Conservation (phyloP, 2,888 invertebrate genomes). For the Drosophila meridionalis region DNA sequence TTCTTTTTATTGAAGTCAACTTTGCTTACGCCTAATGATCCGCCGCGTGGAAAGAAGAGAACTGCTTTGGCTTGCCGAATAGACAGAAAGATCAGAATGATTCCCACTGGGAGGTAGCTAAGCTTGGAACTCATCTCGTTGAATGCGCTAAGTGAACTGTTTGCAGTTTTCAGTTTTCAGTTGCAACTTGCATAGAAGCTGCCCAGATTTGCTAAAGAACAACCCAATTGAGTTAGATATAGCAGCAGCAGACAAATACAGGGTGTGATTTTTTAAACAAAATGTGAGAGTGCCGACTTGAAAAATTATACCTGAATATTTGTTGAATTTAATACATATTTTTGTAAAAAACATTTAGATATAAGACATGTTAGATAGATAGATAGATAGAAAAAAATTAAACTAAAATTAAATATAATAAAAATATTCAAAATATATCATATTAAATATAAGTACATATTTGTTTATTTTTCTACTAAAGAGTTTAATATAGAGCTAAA, state of each 20-base stretch:
- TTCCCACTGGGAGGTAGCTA: conserved; percentile 9
- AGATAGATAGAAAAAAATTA: too few species aligned
- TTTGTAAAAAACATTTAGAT: too few species aligned
- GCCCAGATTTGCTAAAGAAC: conserved; percentile 8
- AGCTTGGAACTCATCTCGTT: conserved; percentile 53
- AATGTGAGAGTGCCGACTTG: not conserved
- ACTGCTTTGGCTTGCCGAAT: conserved; percentile 22
- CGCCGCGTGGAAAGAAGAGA: conserved; percentile 76
- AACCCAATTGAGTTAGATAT: not conserved
- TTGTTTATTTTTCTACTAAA: too few species aligned
- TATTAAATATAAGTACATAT: too few species aligned
- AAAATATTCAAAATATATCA: too few species aligned
- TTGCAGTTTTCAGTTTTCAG: conserved; percentile 18
- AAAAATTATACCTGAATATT: too few species aligned
- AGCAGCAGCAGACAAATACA: not conserved
- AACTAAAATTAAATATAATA: too few species aligned
- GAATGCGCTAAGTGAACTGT: conserved; percentile 53
- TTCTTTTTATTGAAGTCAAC: not conserved
- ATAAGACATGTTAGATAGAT: too few species aligned
- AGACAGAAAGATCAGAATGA: conserved; percentile 24
- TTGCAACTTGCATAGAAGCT: conserved; percentile 12
- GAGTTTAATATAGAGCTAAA: too few species aligned
- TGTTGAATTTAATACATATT: too few species aligned
- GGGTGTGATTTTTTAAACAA: conserved; percentile 1
- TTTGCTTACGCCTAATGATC: conserved; percentile 75